Evolutionary conservation across 2,113 vertebrate species (phyloP).

Genomic region (Hippocampus comes): DNA sequence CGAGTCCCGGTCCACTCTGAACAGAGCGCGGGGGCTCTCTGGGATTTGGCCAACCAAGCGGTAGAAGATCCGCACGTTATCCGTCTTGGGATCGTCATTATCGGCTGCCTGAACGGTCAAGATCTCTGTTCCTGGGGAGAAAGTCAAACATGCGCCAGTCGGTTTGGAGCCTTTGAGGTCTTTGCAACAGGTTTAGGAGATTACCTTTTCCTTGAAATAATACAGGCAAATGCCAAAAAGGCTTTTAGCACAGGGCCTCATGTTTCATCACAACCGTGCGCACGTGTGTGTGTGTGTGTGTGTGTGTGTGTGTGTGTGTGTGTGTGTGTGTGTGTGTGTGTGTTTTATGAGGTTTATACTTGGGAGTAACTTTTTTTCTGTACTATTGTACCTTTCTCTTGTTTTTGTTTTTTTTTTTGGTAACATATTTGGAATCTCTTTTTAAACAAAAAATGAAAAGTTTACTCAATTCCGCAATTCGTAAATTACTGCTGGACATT

Average conservation of each 20-base stretch:
- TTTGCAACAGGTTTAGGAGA: neutral
- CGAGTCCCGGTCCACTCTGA: conserved; percentile 66
- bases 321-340: conserved; percentile 2
- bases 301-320: too few relatives aligned
- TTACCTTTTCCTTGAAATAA: conserved; percentile 39
- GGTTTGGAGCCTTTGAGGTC: neutral
- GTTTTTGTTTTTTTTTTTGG: too few relatives aligned
- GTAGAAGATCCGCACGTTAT: conserved; percentile 71
- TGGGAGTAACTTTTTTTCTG: conserved; percentile 14
- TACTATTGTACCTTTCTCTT: conserved; percentile 23
- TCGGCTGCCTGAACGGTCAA: conserved; percentile 73
- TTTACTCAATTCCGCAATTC: neutral
- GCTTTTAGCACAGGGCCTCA: conserved; percentile 39
- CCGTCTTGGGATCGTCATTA: conserved; percentile 74
- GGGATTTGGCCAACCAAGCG: conserved; percentile 70
- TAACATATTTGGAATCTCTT: conserved; percentile 5
- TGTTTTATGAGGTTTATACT: conserved; percentile 34
- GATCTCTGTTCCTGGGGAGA: conserved; percentile 70
- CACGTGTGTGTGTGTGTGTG: neutral
- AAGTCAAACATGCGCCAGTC: neutral
- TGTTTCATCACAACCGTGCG: conserved; percentile 25
- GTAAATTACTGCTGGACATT: neutral
- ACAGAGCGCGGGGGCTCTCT: conserved; percentile 71
- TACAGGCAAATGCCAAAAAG: conserved; percentile 47
- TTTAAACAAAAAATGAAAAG: neutral